phyloP scores from a whole-genome alignment of 2,113 vertebrate genomes.

The Perognathus longimembris region DNA sequence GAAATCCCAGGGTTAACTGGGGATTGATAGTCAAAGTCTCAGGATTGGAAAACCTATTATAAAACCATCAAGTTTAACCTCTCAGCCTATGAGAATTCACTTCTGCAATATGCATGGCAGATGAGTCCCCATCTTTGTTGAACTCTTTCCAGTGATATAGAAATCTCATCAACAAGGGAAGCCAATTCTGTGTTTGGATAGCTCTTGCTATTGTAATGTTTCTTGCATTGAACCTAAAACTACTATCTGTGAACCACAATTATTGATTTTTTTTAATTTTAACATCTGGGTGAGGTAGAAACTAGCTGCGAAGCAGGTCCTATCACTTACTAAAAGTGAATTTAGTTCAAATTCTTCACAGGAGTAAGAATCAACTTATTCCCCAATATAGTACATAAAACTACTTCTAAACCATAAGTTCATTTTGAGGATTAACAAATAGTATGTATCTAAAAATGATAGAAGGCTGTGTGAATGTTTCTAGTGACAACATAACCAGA shows the following conservation, averaged over 20 bases:
- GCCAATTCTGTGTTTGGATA: conserved; percentile 24
- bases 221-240: conserved; percentile 49
- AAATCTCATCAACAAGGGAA: background rate
- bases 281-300: background rate
- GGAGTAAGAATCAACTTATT: background rate
- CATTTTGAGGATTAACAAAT: conserved; percentile 11
- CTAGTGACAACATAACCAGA: background rate
- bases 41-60: background rate
- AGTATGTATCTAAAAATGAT: background rate
- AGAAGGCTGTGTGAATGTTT: background rate
- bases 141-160: background rate
- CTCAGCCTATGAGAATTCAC: background rate
- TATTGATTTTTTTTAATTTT: background rate
- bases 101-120: conserved; percentile 2
- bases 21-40: conserved; percentile 36
- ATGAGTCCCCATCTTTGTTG: background rate
- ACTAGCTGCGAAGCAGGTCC: background rate
- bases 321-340: background rate
- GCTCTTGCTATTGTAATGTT: background rate
- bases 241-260: background rate
- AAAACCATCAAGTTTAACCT: background rate
- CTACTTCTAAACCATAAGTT: background rate
- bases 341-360: background rate
- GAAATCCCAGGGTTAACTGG: background rate
- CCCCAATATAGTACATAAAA: background rate